Evolutionary conservation across 2,888 invertebrate species (phyloP), one percentile per base, ranked within the genome.

Genomic region (Icerya purchasi): DNA sequence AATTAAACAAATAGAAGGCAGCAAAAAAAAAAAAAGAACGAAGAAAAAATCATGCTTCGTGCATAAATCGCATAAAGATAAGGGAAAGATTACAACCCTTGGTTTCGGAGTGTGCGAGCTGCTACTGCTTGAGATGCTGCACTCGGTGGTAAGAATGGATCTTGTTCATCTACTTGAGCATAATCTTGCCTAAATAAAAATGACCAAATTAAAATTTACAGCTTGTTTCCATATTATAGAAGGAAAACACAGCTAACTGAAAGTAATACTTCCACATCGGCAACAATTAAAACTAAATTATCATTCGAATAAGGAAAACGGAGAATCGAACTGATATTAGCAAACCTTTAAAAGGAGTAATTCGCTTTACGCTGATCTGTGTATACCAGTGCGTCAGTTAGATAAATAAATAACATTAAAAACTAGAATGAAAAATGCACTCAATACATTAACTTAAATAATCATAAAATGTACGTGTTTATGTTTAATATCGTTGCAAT

Each of bases 131-230:
- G 71, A 68, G 77, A 72, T 65, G 78, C 73, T 61, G 75, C 75
- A 65, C 77, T 71, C 65, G 79, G 72, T 65, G 78, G 71, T 56
- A 86, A 75, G 74, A 84, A 85, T 62, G 85, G 84, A 65, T 85
- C 88, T 63, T 86, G 85, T 71, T 89, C 89, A 72, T 88, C 89
- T 65, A 84, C 83, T 71, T 86, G 86, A 62, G 82, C 81, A 68
- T 84, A 86, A 70, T 83, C 81, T 65, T 83, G 81, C 72, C 84
- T 84, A 74, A 21, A 75, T 63, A 57, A 63, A 53, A 60, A 65
- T 19, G 22, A 57, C n/a, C 22, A 22, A 55, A 19, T 61, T 24
- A 49, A 50, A 3, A 58, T 49, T 50, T 50, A 54, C 23, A 36
- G 8, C 36, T 36, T 36, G 36, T 36, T 36, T 36, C 14, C 36